Base-by-base conservation (phyloP, 2,888 invertebrate genomes). In the Pandemis cinnamomeana region DNA sequence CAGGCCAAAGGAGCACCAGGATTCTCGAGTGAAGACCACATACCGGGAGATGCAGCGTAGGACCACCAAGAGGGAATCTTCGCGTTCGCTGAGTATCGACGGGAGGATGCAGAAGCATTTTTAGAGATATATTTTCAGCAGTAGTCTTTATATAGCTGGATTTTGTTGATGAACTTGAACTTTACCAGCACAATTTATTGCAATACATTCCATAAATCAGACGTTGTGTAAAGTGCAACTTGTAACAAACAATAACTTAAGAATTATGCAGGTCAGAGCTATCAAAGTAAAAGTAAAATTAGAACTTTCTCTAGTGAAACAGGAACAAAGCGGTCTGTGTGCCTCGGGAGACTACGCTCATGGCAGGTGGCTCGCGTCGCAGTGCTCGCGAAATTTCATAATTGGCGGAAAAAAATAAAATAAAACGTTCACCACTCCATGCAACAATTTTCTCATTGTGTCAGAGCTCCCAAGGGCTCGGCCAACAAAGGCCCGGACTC, bases 381-480 rank as follows among this genome's bases (percentile, higher is more conserved):
- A 88, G 80, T 83, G 84, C 83, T 84, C 82, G 81, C 86, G 81
- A 88, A 90, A 89, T 89, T 90, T 83, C 89, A 91, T 91, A 91
- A 92, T 89, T 88, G 87, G 86, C 82, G 78, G 83, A 87, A 87
- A 87, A 36, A 90, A 87, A 87, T 81, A 89, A 90, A 87, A 86
- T 81, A 83, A 86, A 89, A 87, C 84, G 77, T 83, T 85, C 86
- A 85, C 84, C 83, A 86, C 85, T 85, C 82, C 87, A 89, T 89
- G 89, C 86, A 88, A 89, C 85, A 86, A 85, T 88, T 90, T 90
- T 87, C 89, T 87, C 90, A 91, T 91, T 91, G 90, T 89, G 89
- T 85, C 84, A 83, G 83, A 82, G 86, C 82, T 89, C 91, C 90
- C 90, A 83, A 82, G 89, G 88, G 90, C 75, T 86, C 91, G 90